Conservation (phyloP, 2,113 vertebrate species). For the Orcinus orca region DNA sequence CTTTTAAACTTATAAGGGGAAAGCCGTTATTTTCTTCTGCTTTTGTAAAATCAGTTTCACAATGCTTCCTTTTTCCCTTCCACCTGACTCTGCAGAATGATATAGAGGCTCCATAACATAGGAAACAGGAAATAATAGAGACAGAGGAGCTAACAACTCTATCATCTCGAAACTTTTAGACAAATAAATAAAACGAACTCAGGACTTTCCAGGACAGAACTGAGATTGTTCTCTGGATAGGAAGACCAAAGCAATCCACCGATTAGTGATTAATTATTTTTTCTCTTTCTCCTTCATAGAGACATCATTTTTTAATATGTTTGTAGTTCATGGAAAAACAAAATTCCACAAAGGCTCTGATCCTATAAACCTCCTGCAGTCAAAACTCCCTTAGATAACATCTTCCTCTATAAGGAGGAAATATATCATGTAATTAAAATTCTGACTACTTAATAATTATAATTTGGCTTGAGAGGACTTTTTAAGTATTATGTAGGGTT, state of each 20-base stretch:
- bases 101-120: constrained; percentile 39
- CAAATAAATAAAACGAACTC: constrained; percentile 77
- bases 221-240: constrained; percentile 51
- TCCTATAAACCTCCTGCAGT: not conserved
- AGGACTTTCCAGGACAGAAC: constrained; percentile 50
- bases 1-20: not conserved
- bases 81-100: constrained; percentile 62
- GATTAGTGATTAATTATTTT: constrained; percentile 55
- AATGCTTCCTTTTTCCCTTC: constrained; percentile 50
- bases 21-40: not conserved
- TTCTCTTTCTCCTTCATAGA: constrained; percentile 31
- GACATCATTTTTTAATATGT: constrained; percentile 2
- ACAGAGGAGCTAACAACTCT: constrained; percentile 72
- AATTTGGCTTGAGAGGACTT: not conserved
- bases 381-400: constrained; percentile 46
- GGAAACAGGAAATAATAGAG: constrained; percentile 76
- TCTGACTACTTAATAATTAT: not conserved
- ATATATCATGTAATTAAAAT: constrained; percentile 9
- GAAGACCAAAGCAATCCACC: constrained; percentile 55
- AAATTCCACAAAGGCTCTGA: constrained; percentile 39
- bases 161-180: constrained; percentile 69
- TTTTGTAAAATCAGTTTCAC: constrained; percentile 28
- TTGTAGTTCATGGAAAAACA: constrained; percentile 38
- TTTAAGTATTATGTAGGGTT: not conserved
- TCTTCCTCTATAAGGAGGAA: constrained; percentile 39